Base-by-base conservation (phyloP, 53 echinoderm and acorn worm species). In the Holothuria leucospilota region DNA sequence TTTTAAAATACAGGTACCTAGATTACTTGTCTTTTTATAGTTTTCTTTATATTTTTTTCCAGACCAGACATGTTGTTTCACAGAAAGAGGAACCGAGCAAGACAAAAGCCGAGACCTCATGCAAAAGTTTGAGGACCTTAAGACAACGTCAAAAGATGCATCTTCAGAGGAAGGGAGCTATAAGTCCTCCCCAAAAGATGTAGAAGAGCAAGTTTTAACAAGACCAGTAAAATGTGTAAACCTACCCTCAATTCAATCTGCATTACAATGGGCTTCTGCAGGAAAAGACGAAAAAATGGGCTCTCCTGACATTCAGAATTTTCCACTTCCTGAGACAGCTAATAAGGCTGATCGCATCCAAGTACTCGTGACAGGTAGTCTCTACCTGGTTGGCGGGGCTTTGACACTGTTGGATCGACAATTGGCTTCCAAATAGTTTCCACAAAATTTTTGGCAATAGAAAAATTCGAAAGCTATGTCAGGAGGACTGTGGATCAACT, bases 351-450 rank as follows among this genome's bases (percentile, higher is more conserved):
- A 72, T 10, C 94, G 94, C 65, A 69, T 94, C 28, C 96, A 96
- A 78, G 85, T 96, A 23, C 87, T 96, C 70, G 92, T 96, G 5
- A 91, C 91, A 1, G 96, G 96, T 9, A 96, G 94, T 82, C 68
- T 92, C n/a, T 94, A 92, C 78, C 81, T 96, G 63, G 94, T 94
- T 4, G 96, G 96, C 25, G 94, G 91, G 39, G 92, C 87, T 15
- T 78, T 96, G 63, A 87, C 91, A 40, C 78, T 94, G 18, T 42
- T 96, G 23, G 92, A 96, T 84, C 94, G 94, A 39, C 85, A 91
- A 1, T 62, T 94, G 40, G 89, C 87, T 13, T 10, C 14, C 39
- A 74, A 51, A 41, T 74, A 51, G 51, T 49, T 4, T 6, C 13
- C 49, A 49, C 13, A 49, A 6, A 49, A 4, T 4, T 49, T 34